Conservation (phyloP, 1,140 invertebrate genomes). For the Pogonomyrmex californicus region DNA sequence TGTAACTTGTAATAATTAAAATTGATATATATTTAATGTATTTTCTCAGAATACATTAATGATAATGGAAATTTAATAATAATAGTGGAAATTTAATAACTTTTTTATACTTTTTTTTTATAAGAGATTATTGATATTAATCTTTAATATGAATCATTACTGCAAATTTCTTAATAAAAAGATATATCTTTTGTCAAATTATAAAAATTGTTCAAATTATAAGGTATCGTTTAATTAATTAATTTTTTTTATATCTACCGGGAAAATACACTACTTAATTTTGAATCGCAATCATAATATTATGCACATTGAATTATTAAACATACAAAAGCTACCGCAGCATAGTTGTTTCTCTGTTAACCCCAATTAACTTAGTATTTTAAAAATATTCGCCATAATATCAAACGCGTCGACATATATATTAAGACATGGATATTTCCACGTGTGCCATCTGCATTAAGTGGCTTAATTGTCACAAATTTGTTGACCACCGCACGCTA, state of each 20-base stretch:
- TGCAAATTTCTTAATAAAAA: neutral
- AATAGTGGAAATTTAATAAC: neutral
- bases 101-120: neutral
- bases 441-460: constrained; percentile 44
- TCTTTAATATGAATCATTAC: neutral
- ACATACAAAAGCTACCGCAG: constrained; percentile 24
- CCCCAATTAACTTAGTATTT: constrained; percentile 59
- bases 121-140: constrained; percentile 2
- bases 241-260: neutral
- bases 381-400: constrained; percentile 55
- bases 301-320: neutral
- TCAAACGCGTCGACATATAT: neutral
- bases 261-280: neutral
- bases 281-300: neutral
- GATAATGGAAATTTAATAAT: no score
- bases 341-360: constrained; percentile 64
- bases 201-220: neutral
- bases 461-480: constrained; percentile 67
- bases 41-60: no score
- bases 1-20: neutral
- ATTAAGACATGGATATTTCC: constrained; percentile 37
- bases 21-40: neutral
- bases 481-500: constrained; percentile 59
- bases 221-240: neutral
- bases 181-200: neutral